Evolutionary conservation across 2,888 invertebrate species (phyloP).

Genomic region (Caenorhabditis sp.): DNA sequence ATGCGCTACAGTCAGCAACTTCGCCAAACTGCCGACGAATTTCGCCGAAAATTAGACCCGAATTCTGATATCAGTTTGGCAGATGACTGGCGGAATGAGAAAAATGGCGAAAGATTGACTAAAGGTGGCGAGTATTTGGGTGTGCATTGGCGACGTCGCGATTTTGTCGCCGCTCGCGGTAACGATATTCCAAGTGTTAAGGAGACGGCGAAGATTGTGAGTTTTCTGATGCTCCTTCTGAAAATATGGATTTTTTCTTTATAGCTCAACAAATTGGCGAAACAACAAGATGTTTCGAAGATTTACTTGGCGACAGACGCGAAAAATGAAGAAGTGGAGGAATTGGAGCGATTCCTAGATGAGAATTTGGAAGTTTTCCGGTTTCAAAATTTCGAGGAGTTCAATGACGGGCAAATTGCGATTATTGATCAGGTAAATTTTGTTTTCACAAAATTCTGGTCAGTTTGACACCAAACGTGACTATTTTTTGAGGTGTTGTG

Average conservation of each 20-base stretch:
- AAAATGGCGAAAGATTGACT: constrained; percentile 19
- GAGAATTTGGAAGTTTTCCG: constrained; percentile 22
- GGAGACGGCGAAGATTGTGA: constrained; percentile 76
- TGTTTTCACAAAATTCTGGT: no score
- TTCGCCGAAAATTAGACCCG: constrained; percentile 74
- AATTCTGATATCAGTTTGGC: constrained; percentile 45
- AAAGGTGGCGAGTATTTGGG: constrained; percentile 79
- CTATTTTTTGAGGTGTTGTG: no score
- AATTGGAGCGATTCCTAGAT: constrained; percentile 74
- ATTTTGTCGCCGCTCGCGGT: constrained; percentile 82
- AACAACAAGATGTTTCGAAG: constrained; percentile 35
- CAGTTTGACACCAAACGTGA: no score
- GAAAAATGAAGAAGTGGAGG: constrained; percentile 71
- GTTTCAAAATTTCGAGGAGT: constrained; percentile 29
- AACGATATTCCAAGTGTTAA: constrained; percentile 82
- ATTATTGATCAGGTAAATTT: constrained; percentile 68
- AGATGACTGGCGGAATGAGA: constrained; percentile 28
- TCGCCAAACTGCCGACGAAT: constrained; percentile 78
- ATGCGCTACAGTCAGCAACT: constrained; percentile 86
- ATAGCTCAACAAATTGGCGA: constrained; percentile 39
- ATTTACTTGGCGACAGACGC: constrained; percentile 66
- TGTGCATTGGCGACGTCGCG: constrained; percentile 86
- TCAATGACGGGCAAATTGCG: constrained; percentile 63
- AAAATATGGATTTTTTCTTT: constrained; percentile 5
- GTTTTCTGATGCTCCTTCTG: constrained; percentile 11